Evolutionary conservation across 2,888 invertebrate species (phyloP).

Genomic region (Mythimna impura): DNA sequence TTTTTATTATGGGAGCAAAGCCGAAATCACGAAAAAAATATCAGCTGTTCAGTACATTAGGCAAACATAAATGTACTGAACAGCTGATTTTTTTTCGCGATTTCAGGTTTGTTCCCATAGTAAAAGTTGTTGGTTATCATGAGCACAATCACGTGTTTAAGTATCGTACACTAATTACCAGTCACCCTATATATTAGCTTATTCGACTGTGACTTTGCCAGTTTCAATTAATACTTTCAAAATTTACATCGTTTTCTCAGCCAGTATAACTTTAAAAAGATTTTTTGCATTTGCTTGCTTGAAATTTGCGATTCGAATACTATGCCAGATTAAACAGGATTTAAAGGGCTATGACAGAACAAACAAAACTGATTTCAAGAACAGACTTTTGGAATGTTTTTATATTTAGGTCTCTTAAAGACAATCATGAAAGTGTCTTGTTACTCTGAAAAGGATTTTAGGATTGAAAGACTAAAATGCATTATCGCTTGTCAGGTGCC

Average conservation of each 20-base stretch:
- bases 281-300: constrained; percentile 25
- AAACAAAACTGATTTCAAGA: constrained; percentile 12
- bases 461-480: background rate
- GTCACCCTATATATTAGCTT: constrained; percentile 29
- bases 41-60: no score
- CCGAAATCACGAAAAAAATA: no score
- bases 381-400: constrained; percentile 14
- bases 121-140: no score
- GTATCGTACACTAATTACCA: no score
- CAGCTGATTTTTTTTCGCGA: no score
- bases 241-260: background rate
- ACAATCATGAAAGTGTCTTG: background rate
- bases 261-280: background rate
- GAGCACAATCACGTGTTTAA: no score
- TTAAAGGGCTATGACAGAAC: constrained; percentile 41
- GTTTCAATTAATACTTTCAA: constrained; percentile 1
- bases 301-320: background rate
- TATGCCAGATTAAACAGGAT: constrained; percentile 9
- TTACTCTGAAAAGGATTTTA: background rate
- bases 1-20: no score
- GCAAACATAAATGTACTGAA: no score
- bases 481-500: constrained; percentile 78
- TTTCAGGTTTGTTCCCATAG: no score
- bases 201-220: constrained; percentile 20
- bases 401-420: constrained; percentile 33